phyloP scores from a whole-genome alignment of 2,797 vertebrate genomes.

The Masticophis lateralis region DNA sequence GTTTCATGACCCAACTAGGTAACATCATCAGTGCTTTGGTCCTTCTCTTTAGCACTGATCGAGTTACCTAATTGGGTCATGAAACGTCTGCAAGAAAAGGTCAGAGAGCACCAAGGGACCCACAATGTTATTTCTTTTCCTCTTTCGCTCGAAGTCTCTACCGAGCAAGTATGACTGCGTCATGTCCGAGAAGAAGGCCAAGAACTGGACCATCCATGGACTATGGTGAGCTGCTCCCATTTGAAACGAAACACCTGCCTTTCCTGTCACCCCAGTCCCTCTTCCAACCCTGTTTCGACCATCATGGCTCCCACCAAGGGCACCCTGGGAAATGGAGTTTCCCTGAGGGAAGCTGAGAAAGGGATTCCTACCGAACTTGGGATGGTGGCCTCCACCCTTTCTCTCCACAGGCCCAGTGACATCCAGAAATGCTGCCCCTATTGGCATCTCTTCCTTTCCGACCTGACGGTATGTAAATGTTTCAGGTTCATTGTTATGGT shows the following conservation, averaged over 20 bases:
- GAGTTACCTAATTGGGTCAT: neutral
- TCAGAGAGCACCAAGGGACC: neutral
- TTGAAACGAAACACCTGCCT: neutral
- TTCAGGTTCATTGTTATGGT: neutral
- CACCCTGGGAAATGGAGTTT: no score
- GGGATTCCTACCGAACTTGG: neutral
- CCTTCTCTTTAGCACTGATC: neutral
- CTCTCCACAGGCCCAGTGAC: constrained; percentile 59
- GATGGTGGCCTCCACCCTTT: neutral
- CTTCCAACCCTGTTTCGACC: no score
- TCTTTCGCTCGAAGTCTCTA: constrained; percentile 54
- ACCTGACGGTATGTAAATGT: constrained; percentile 62
- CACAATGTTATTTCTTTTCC: neutral
- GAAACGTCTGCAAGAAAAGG: neutral
- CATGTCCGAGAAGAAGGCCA: constrained; percentile 58
- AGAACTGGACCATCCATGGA: constrained; percentile 77
- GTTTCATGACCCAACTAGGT: neutral
- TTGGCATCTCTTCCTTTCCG: constrained; percentile 72
- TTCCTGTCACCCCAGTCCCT: no score
- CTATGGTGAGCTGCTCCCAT: constrained; percentile 66
- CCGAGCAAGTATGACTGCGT: constrained; percentile 52
- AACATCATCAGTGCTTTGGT: neutral
- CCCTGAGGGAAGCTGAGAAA: neutral
- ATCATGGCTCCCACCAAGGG: neutral
- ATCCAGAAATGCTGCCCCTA: constrained; percentile 63